Evolutionary conservation across 2,113 vertebrate species (phyloP), one percentile per base, ranked within the genome.

Genomic region (Cariama cristata): DNA sequence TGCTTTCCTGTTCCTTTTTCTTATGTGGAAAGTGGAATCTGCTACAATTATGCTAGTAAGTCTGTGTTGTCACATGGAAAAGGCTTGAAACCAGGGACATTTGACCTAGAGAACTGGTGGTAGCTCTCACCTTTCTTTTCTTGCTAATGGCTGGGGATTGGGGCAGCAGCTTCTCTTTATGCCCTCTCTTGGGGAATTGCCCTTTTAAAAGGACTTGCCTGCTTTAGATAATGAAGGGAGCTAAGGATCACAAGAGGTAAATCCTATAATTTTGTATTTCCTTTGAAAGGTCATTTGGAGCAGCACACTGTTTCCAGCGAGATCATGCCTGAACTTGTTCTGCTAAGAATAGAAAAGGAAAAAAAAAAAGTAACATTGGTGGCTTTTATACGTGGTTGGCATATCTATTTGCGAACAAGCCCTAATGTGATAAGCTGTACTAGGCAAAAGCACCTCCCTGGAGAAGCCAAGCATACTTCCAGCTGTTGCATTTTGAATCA

Each of bases 71-170:
- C 20, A 8, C 12, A 1, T 24, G 50, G 45, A 30, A 40, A 68
- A 10, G 19, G 44, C 10, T 58, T 66, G 75, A 64, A 89, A 60
- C 16, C 24, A 33, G 74, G 12, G 15, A 15, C 4, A 12, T 3
- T n/a, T 40, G 49, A 50, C 35, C 13, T 55, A 8, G n/a, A 38
- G 30, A 47, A 67, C 5, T 45, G 35, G 10, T 79, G 67, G 71
- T 45, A 27, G 12, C 69, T 58, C 45, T 94, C 45, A 33, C 22
- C 9, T 55, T 38, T 26, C 20, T 67, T 50, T 58, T 10, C 23
- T 58, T 30, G 12, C 59, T 44, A 18, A 6, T 0, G 0, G 40
- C 13, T 28, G 20, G 11, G 14, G 27, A 4, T 7, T 55, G 13
- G 11, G 26, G 32, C 45, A 52, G 24, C 56, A 45, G 47, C 38